These are phyloP conservation scores for Pseudomyrmex flavicornis DNA, from an alignment of 1,140 invertebrate species.

Conservation along the genomic window DNA sequence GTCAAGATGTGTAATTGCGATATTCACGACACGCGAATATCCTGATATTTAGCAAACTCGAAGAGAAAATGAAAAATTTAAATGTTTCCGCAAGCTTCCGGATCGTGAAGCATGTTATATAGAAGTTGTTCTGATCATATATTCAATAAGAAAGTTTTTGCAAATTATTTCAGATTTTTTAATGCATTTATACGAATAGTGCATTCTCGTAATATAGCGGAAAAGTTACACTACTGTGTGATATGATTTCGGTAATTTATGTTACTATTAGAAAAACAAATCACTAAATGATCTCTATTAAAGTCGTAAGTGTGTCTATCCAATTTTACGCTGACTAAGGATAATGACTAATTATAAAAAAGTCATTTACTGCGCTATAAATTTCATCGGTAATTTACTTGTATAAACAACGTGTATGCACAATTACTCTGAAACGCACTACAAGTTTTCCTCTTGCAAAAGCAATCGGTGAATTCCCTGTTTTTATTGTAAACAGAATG, in stretches of 20 bases:
- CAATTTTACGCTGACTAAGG: neutral
- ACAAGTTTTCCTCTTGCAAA: slow-evolving; percentile 47
- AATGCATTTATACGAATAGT: neutral
- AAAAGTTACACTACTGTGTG: neutral
- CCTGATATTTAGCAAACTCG: slow-evolving; percentile 23
- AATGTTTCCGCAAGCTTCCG: neutral
- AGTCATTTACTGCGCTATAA: neutral
- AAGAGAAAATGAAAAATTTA: neutral
- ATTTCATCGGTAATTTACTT: neutral
- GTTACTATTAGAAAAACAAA: neutral
- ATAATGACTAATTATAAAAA: neutral
- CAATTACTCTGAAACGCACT: neutral
- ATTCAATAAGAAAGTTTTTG: neutral
- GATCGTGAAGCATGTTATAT: no score
- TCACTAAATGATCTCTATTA: no score
- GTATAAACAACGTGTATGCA: neutral
- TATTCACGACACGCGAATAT: slow-evolving; percentile 50
- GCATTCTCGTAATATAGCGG: neutral
- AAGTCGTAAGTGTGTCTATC: neutral
- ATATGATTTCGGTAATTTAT: slow-evolving; percentile 20
- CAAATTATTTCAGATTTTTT: neutral
- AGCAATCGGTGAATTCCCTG: slow-evolving; percentile 56
- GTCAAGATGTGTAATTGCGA: slow-evolving; percentile 19
- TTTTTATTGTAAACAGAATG: slow-evolving; percentile 29
- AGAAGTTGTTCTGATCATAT: neutral